Percentiles rank a stretch among this genome's conserved stretches.
Evolutionary conservation across 2,113 vertebrate species (phyloP).

Genomic region (Riparia riparia): DNA sequence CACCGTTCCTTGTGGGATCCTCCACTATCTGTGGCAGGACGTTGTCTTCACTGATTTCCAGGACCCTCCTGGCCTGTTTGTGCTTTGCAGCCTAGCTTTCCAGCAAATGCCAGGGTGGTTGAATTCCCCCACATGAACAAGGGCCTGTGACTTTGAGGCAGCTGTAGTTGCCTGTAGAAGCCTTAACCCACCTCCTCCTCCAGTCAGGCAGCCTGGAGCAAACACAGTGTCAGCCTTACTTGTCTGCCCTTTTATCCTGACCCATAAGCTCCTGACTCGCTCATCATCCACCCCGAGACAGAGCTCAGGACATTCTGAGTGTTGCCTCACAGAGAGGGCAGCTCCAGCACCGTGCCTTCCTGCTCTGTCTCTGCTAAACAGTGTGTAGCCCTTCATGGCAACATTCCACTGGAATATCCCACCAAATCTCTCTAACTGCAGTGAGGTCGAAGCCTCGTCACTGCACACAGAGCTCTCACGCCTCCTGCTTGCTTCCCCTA

Average conservation of each 20-base stretch:
- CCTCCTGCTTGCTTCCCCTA: not conserved
- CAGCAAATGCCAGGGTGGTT: not conserved
- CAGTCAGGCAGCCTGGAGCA: not conserved
- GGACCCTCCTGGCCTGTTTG: not conserved
- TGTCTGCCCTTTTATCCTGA: not conserved
- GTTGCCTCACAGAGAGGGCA: not conserved
- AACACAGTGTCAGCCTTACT: not conserved
- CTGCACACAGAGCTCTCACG: not conserved
- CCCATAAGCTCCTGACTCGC: not conserved
- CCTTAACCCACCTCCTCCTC: not conserved
- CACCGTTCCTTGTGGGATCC: not conserved
- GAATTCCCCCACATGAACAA: not conserved
- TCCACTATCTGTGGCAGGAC: not conserved
- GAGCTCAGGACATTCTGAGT: not conserved
- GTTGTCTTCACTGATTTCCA: not conserved
- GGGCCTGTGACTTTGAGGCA: not conserved
- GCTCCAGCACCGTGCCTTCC: rapidly evolving
- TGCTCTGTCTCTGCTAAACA: not conserved
- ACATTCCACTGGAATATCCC: not conserved
- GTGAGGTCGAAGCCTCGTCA: not conserved
- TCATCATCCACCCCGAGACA: not conserved
- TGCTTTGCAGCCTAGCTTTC: not conserved
- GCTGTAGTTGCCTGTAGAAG: not conserved
- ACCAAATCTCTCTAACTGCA: not conserved
- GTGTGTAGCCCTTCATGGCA: not conserved